Base-by-base conservation (phyloP, 2,888 invertebrate genomes). In the Epistrophe eligans region DNA sequence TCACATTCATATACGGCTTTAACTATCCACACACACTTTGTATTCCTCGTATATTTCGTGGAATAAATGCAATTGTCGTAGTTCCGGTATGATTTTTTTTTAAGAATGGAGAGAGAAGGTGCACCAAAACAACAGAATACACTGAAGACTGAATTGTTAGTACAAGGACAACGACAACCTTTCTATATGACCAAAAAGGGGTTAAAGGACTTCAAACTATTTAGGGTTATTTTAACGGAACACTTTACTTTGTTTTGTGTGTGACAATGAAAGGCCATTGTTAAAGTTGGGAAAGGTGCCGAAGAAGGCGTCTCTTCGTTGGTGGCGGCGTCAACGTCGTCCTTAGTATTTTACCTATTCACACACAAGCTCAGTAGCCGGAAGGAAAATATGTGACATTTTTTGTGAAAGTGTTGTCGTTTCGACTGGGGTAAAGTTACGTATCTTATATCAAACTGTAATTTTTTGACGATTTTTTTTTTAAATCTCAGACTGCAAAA, bases 141-240 rank as follows among this genome's bases (percentile, higher is more conserved):
- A 48, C 38, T 24, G 5, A 50, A 45, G n/a, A 50, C 50, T 19
- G 15, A 43, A 11, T 5, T 50, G 19, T 17, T 19, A 11, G 50
- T 50, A 80, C 57, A 60, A 58, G 40, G 40, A 76, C 64, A 35
- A 38, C 40, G 60, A 19, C 50, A 17, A 48, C 15, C 43, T 55
- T 2, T n/a, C 57, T 32, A 8, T 10, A 35, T 43, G 28, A 50
- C 50, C 19, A 52, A 40, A 38, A 81, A 81, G 77, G 76, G 84
- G 81, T 84, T 81, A 84, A 84, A 73, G 77, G 81, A 81, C 84
- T 81, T 43, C 45, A 45, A 77, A 77, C 84, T 84, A 70, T 81
- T 81, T 81, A 67, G 81, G 72, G 84, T 81, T 84, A 77, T 81
- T 43, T 84, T 72, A 77, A 77, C 60, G 40, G 77, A 60, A 81